Evolutionary conservation across 2,888 invertebrate species (phyloP).

Genomic region (Lasius platythorax): DNA sequence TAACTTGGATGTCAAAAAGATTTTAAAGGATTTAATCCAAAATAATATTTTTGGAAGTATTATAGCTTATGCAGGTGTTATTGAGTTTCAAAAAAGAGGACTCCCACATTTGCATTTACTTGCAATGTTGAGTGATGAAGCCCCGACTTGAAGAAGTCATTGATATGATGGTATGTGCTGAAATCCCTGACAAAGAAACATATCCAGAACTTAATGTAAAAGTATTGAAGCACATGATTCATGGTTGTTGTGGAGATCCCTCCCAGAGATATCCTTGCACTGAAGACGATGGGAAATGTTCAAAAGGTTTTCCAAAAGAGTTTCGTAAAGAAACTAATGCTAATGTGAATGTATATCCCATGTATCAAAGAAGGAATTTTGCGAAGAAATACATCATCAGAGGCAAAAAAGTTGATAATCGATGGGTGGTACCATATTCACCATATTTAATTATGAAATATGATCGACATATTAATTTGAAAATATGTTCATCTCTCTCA

Average conservation of each 20-base stretch:
- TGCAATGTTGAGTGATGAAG: too few species aligned
- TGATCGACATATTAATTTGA: too few species aligned
- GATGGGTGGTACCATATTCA: neutral
- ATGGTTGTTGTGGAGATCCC: too few species aligned
- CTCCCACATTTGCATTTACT: too few species aligned
- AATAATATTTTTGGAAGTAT: neutral
- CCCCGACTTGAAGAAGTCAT: too few species aligned
- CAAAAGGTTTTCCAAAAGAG: neutral
- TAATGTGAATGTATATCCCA: neutral
- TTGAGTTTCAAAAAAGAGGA: neutral
- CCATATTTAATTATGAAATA: neutral
- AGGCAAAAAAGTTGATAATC: neutral
- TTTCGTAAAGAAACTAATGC: neutral
- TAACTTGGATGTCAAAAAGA: neutral
- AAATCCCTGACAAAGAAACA: too few species aligned
- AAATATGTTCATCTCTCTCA: too few species aligned
- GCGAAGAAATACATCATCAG: neutral
- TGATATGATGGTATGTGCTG: too few species aligned
- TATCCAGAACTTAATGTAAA: too few species aligned
- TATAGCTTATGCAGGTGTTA: neutral
- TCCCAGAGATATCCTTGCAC: too few species aligned
- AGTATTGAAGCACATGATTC: too few species aligned
- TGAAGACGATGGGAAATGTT: too few species aligned
- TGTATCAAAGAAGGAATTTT: neutral
- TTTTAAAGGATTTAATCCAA: neutral